Evolutionary conservation across 2,113 vertebrate species (phyloP).

Genomic region (Barbus barbus): DNA sequence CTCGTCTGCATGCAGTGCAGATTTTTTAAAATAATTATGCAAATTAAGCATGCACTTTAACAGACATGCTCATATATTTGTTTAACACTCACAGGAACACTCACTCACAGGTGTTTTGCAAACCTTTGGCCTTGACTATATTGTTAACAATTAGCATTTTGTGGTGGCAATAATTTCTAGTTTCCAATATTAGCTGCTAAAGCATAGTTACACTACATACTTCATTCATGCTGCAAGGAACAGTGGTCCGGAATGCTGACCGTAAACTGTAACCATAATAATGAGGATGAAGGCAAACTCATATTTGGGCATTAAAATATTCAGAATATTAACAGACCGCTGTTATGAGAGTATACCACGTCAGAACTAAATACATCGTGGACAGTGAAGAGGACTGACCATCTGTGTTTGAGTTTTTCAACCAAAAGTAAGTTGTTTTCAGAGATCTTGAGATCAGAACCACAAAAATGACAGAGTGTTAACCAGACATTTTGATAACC

Average conservation of each 20-base stretch:
- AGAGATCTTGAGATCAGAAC: too few species aligned
- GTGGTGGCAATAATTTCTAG: constrained; percentile 9
- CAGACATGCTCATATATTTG: not conserved
- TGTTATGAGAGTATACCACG: too few species aligned
- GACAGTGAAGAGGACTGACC: too few species aligned
- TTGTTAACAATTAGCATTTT: not conserved
- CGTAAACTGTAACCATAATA: constrained; percentile 22
- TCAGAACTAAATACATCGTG: too few species aligned
- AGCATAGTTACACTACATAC: not conserved
- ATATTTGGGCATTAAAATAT: too few species aligned
- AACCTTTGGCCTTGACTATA: constrained; percentile 17
- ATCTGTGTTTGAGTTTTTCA: too few species aligned
- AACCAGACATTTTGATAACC: not conserved
- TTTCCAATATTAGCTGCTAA: not conserved
- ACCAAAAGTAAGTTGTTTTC: too few species aligned
- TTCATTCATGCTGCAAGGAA: not conserved
- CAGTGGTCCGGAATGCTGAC: not conserved
- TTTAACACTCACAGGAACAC: not conserved
- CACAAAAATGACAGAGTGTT: not conserved
- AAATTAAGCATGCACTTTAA: not conserved
- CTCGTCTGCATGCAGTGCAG: too few species aligned
- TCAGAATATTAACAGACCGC: too few species aligned
- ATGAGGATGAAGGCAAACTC: too few species aligned
- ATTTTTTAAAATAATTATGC: not conserved
- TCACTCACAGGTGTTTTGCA: not conserved